Evolutionary conservation across 2,797 vertebrate genomes (phyloP), one percentile per base, ranked within the genome.

Genomic region (Lepidocolaptes lacrymiger): DNA sequence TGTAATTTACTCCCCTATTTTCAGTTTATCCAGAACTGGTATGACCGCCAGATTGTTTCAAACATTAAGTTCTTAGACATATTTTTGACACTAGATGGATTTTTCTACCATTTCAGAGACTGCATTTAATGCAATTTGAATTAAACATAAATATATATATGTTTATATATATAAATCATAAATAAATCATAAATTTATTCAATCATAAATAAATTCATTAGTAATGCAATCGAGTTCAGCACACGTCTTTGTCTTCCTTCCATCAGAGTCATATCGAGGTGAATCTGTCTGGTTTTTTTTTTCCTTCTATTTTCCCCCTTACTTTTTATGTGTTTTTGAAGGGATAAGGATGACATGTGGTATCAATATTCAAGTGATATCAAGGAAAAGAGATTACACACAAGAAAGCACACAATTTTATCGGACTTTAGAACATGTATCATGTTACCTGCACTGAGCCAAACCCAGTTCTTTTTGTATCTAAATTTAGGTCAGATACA

Each of bases 301-400:
- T 36, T 36, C 36, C 30, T 14, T 16, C 2, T 20, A 14, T 49
- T 24, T 8, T 36, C 23, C 5, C 7, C 28, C 11, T 12, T 4
- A 14, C 30, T 63, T 84, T 58, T 55, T 85, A 56, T 41, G 13
- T 79, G 18, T 69, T 82, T 77, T 88, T 32, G 44, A 74, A 73
- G 58, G 39, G 11, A 52, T 28, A 73, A 81, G 15, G 51, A 82
- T 75, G 66, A 93, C 90, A 91, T 84, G 48, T 90, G 83, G 80
- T 86, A 95, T 73, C 91, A 84, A 94, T 94, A 94, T 68, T 91
- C 64, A 82, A 79, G 79, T 66, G 51, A 66, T 67, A 94, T 22
- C 23, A 84, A 75, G 67, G 77, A 82, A 89, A 91, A 90, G 34
- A 90, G 73, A 75, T 84, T 73, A 73, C 39, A 80, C 19, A 83